Evolutionary conservation across 2,113 vertebrate genomes (phyloP).

Genomic region (Eurypyga helias): DNA sequence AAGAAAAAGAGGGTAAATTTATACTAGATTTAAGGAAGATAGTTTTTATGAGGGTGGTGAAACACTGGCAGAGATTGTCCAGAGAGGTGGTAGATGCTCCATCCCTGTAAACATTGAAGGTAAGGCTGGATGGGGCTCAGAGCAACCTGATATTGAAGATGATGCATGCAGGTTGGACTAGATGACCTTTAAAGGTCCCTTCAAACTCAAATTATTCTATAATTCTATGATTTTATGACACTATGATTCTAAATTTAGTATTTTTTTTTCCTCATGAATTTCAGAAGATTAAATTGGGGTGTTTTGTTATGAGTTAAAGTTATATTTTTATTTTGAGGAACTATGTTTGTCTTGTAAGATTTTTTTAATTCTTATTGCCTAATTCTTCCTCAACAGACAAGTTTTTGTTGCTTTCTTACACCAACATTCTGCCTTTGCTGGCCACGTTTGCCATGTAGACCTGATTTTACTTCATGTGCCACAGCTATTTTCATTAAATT

Average conservation of each 20-base stretch:
- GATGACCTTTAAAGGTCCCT: too few relatives aligned
- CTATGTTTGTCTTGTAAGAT: not conserved
- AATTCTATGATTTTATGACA: too few relatives aligned
- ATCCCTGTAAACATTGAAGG: too few relatives aligned
- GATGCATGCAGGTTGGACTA: too few relatives aligned
- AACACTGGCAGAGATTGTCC: too few relatives aligned
- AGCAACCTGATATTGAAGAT: too few relatives aligned
- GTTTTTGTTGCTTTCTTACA: not conserved
- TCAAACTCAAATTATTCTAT: too few relatives aligned
- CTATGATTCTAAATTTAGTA: not conserved
- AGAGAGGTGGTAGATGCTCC: too few relatives aligned
- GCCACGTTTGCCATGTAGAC: not conserved
- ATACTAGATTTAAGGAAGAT: too few relatives aligned
- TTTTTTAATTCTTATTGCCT: not conserved
- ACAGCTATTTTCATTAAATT: not conserved
- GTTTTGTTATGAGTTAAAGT: not conserved
- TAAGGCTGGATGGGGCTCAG: too few relatives aligned
- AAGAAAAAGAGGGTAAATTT: too few relatives aligned
- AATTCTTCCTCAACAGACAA: not conserved
- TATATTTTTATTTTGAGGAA: not conserved
- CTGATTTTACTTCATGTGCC: not conserved
- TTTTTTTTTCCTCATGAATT: not conserved
- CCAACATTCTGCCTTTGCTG: not conserved
- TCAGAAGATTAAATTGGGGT: accelerated
- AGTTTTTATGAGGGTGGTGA: too few relatives aligned